Percentiles rank a stretch among this genome's conserved stretches.
These are phyloP conservation scores for Eulacestoma nigropectus DNA, from an alignment of 2,113 vertebrate species.

Conservation along the genomic window DNA sequence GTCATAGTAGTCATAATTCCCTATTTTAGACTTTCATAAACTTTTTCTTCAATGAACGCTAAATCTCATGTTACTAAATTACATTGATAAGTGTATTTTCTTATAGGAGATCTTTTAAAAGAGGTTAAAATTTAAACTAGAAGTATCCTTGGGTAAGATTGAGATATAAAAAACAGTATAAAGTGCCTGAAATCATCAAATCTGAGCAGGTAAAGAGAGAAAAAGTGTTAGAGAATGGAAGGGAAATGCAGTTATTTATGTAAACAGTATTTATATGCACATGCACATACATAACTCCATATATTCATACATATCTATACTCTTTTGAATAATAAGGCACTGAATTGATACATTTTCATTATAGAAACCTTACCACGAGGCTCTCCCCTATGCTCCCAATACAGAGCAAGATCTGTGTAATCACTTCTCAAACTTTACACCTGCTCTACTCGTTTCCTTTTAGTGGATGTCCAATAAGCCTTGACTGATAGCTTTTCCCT, in stretches of 20 bases:
- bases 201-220: not conserved
- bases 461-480: not conserved
- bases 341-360: not conserved
- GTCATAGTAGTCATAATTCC: not conserved
- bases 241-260: not conserved
- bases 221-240: not conserved
- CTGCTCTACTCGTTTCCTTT: not conserved
- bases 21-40: not conserved
- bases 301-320: not conserved
- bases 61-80: not conserved
- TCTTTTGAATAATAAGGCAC: not conserved
- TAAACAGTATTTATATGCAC: not conserved
- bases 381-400: not conserved
- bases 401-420: not conserved
- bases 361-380: not conserved
- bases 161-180: not conserved
- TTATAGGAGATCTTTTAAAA: not conserved
- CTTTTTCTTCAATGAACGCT: not conserved
- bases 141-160: not conserved
- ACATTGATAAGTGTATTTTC: not conserved
- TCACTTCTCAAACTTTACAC: not conserved
- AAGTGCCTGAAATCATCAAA: not conserved
- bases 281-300: not conserved
- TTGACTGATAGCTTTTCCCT: slow-evolving; percentile 21
- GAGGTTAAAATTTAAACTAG: not conserved